Evolutionary conservation across 2,888 invertebrate genomes (phyloP).

Genomic region (Dusona sp.): DNA sequence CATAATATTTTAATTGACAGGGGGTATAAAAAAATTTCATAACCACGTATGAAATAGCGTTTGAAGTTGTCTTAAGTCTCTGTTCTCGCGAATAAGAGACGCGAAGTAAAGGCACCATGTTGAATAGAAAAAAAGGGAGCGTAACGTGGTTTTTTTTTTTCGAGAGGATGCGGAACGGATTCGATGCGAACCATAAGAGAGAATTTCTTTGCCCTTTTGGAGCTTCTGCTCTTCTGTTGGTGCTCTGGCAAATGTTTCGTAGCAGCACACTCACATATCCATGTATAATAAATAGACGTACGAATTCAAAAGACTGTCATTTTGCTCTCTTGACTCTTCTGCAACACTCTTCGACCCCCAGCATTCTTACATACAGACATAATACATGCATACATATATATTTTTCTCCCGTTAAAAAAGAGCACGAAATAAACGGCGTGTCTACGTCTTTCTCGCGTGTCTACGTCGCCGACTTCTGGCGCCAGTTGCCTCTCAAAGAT

Average conservation of each 20-base stretch:
- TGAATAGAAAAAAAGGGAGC: conserved; percentile 22
- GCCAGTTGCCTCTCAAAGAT: conserved; percentile 61
- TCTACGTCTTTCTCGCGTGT: conserved; percentile 40
- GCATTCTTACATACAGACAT: conserved; percentile 22
- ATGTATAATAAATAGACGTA: conserved; percentile 6
- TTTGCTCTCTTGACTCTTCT: conserved; percentile 21
- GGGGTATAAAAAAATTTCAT: not conserved
- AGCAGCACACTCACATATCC: not conserved
- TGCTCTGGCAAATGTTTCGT: conserved; percentile 58
- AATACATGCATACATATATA: not conserved
- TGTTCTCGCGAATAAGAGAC: not conserved
- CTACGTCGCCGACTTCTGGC: conserved; percentile 54
- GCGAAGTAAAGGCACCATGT: not conserved
- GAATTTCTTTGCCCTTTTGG: conserved; percentile 22
- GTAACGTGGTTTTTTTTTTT: conserved; percentile 7
- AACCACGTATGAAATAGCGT: not conserved
- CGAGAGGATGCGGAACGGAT: conserved; percentile 45
- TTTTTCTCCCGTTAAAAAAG: conserved; percentile 27
- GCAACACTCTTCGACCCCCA: conserved; percentile 26
- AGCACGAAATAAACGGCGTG: conserved; percentile 35
- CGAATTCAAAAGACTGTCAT: conserved; percentile 21
- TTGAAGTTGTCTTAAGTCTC: not conserved
- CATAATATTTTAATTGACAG: not conserved
- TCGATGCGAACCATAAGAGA: conserved; percentile 34
- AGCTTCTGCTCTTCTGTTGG: conserved; percentile 19